phyloP scores from a whole-genome alignment of 2,113 vertebrate genomes.

The Rallus limicola region DNA sequence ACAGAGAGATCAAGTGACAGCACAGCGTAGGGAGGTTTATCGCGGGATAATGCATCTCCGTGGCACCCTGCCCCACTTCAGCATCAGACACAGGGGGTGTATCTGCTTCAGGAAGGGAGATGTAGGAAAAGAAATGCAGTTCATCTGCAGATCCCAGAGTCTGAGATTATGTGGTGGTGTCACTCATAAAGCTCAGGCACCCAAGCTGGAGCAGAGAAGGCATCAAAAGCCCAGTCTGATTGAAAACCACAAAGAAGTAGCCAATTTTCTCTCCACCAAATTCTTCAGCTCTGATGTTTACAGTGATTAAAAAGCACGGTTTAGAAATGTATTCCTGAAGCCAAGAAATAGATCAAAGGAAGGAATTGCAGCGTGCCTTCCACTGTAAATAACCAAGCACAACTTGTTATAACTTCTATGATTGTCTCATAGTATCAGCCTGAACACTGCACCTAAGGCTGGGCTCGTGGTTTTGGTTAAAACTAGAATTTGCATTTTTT shows the following conservation, averaged over 20 bases:
- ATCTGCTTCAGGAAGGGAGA: fast-evolving
- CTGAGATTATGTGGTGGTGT: fast-evolving
- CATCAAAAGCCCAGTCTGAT: background rate
- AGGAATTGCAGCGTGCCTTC: background rate
- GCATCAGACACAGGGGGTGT: background rate
- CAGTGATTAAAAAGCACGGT: conserved; percentile 5
- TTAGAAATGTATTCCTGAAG: conserved; percentile 29
- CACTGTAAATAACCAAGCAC: background rate
- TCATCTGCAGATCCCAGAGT: background rate
- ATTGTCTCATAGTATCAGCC: background rate
- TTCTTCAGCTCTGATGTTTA: conserved; percentile 24
- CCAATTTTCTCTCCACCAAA: background rate
- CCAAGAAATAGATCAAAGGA: conserved; percentile 1
- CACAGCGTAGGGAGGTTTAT: fast-evolving
- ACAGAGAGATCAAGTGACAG: background rate
- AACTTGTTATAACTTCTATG: background rate
- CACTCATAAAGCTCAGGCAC: background rate
- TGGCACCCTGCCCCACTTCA: background rate
- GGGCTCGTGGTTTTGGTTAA: background rate
- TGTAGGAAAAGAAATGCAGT: background rate
- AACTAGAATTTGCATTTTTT: background rate
- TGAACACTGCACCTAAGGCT: background rate
- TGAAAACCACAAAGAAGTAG: background rate
- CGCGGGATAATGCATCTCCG: fast-evolving
- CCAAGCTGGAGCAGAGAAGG: background rate